These are phyloP conservation scores for Podarcis siculus DNA, from an alignment of 2,797 vertebrate species.

Conservation along the genomic window DNA sequence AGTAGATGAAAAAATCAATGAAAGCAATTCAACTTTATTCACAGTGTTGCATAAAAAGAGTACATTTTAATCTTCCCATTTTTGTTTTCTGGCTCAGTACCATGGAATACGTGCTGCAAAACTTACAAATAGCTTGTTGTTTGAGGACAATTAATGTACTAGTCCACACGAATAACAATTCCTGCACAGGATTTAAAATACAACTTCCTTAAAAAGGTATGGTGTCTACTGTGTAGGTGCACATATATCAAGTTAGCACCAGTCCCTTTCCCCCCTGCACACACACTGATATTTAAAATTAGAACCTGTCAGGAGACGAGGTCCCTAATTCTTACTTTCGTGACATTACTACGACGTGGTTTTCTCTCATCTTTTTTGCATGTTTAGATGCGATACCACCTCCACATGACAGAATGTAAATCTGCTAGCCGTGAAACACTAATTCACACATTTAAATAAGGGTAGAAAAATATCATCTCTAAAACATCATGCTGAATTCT, in stretches of 20 bases:
- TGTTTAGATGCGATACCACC: neutral
- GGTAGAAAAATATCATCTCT: neutral
- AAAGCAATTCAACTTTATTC: slow-evolving; percentile 13
- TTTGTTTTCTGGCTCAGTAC: neutral
- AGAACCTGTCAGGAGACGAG: neutral
- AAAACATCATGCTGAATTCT: slow-evolving; percentile 23
- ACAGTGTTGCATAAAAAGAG: neutral
- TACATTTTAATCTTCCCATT: slow-evolving; percentile 14
- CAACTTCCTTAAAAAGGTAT: neutral
- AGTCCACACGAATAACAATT: neutral
- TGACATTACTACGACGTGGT: neutral
- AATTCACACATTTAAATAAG: neutral
- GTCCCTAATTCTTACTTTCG: neutral
- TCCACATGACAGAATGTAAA: neutral
- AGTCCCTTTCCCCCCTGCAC: neutral
- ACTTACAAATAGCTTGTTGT: neutral
- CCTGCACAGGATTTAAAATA: neutral
- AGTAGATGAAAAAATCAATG: neutral
- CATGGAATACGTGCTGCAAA: neutral
- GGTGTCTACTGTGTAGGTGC: neutral
- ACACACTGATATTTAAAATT: neutral
- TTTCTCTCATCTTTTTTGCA: neutral
- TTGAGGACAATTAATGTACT: neutral
- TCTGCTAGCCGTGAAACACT: neutral
- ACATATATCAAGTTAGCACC: neutral